phyloP scores from a whole-genome alignment of 2,888 invertebrate genomes.

The Parnassius mnemosyne region DNA sequence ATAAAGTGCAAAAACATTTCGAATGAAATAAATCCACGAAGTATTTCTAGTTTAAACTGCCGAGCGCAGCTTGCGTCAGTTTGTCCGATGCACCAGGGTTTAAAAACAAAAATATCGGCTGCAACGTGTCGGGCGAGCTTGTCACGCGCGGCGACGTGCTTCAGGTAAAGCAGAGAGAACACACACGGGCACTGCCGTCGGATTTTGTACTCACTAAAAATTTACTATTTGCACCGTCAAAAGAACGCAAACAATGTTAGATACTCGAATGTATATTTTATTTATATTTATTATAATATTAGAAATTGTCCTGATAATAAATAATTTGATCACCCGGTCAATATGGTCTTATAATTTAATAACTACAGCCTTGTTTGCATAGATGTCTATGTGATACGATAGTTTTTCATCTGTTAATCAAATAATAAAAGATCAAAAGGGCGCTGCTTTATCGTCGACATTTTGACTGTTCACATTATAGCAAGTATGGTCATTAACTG shows the following conservation, averaged over 20 bases:
- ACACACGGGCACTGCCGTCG: slow-evolving; percentile 2
- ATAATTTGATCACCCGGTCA: too few species aligned
- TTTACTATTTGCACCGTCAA: too few species aligned
- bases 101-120: slow-evolving; percentile 14
- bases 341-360: too few species aligned
- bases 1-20: slow-evolving; percentile 1
- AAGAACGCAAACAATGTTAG: too few species aligned
- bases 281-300: too few species aligned
- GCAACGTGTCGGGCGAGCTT: slow-evolving; percentile 2
- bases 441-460: neutral
- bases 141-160: slow-evolving; percentile 22
- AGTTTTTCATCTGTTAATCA: too few species aligned
- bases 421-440: neutral
- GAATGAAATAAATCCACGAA: slow-evolving; percentile 4
- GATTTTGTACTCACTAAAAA: too few species aligned
- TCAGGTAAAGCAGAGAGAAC: neutral
- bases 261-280: too few species aligned
- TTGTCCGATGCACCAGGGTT: slow-evolving; percentile 6
- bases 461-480: too few species aligned
- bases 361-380: too few species aligned
- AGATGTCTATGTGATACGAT: neutral
- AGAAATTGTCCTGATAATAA: too few species aligned
- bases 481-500: too few species aligned
- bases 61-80: neutral
- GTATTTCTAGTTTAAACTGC: slow-evolving; percentile 4